Conservation (phyloP, 2,888 invertebrate genomes). For the Leuctra nigra region DNA sequence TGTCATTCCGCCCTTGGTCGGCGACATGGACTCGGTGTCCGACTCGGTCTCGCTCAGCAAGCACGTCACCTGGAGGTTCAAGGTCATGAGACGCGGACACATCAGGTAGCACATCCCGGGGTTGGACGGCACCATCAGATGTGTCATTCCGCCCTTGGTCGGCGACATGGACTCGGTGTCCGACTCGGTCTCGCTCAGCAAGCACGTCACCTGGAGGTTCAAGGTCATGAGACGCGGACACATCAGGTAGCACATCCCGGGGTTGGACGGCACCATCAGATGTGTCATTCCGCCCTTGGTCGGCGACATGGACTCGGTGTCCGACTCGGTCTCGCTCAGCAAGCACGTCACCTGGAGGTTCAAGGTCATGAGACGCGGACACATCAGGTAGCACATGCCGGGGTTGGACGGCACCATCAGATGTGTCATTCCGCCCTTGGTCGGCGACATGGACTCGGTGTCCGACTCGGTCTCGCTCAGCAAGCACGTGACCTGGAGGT, state of each 20-base stretch:
- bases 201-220: conserved; percentile 51
- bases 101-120: conserved; percentile 63
- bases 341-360: conserved; percentile 51
- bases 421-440: conserved; percentile 41
- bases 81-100: too few species aligned
- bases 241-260: conserved; percentile 65
- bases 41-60: conserved; percentile 72
- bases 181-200: conserved; percentile 69
- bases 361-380: conserved; percentile 44
- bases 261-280: conserved; percentile 41
- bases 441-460: conserved; percentile 58
- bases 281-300: conserved; percentile 41
- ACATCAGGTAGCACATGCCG: conserved; percentile 66
- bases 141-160: conserved; percentile 41
- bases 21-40: conserved; percentile 61
- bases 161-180: conserved; percentile 63
- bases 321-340: conserved; percentile 70
- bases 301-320: conserved; percentile 60
- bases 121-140: conserved; percentile 41
- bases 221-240: too few species aligned
- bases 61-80: conserved; percentile 51
- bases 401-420: conserved; percentile 41
- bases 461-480: conserved; percentile 71
- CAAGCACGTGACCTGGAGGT: conserved; percentile 54
- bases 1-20: conserved; percentile 43